Percentiles rank a stretch among this genome's conserved stretches.
phyloP scores from a whole-genome alignment of 2,797 vertebrate genomes.

The Threskiornis aethiopicus region DNA sequence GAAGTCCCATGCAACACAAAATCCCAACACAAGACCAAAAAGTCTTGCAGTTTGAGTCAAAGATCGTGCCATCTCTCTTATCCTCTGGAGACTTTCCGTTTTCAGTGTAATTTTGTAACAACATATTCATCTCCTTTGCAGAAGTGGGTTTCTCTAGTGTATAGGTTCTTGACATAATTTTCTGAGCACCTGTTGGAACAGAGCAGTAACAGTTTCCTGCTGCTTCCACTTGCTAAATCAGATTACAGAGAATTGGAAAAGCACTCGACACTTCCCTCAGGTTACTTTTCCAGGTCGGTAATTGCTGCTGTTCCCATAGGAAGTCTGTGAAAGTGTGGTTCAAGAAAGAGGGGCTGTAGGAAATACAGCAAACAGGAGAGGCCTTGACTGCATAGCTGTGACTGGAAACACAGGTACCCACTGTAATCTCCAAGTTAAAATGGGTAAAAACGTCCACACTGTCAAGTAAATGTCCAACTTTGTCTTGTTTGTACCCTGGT shows the following conservation, averaged over 20 bases:
- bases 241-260: background rate
- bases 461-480: background rate
- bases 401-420: background rate
- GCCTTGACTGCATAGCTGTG: background rate
- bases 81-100: background rate
- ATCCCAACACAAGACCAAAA: background rate
- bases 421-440: background rate
- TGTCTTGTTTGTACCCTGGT: background rate
- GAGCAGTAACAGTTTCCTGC: background rate
- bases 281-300: background rate
- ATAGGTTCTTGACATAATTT: background rate
- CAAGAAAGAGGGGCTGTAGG: background rate
- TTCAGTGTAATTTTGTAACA: background rate
- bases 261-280: background rate
- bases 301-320: background rate
- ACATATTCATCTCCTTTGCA: background rate
- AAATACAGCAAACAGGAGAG: background rate
- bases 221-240: background rate
- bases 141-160: background rate
- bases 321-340: background rate
- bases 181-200: background rate
- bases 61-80: background rate
- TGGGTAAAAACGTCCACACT: background rate
- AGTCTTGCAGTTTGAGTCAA: background rate
- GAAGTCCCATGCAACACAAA: background rate